Base-by-base conservation (phyloP, 2,888 invertebrate genomes). In the Drosophila koepferae region DNA sequence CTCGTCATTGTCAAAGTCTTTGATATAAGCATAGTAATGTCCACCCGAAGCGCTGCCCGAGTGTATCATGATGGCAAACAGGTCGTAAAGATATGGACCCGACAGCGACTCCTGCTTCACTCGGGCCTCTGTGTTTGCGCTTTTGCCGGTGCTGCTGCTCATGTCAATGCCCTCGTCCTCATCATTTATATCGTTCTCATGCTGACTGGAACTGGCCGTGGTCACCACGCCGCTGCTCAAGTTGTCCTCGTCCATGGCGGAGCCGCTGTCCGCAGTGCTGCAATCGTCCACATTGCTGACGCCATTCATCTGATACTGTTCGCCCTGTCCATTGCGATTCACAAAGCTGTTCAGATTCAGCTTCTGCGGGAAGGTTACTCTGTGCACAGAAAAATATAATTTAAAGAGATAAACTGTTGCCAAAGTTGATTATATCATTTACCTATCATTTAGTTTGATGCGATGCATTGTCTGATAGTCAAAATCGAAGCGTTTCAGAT, bases 51-150 rank as follows among this genome's bases (percentile, higher is more conserved):
- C 97, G 92, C 97, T 97, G 14, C 98, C 98, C 31, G 97, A 97
- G 93, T 98, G 98, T 66, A 98, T 97, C 97, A 98, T 97, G 77
- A 98, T 97, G 20, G 97, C 97, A 92, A 97, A 98, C 41, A 98
- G 93, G 92, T 98, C 97, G 92, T 98, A 98, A 53, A 95, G 93
- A 92, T 96, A 97, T 0, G 96, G 96, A 2, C 96, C 97, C 63
- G 93, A 43, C 10, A 64, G 18, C 8, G 58, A 92, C 63, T 93
- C 93, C 51, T 89, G 89, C 44, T 92, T 91, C 2, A 81, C 55
- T 7, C 83, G 73, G 38, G 80, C 77, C 46, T 91, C 89, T 20
- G 85, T 81, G 5, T 80, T 75, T 0, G 78, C 84, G 14, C 87
- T 89, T 40, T 87, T 86, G 54, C 86, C 88, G 6, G 92, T 94